phyloP scores from a whole-genome alignment of 1,140 invertebrate genomes.

The Heliconius nattereri region DNA sequence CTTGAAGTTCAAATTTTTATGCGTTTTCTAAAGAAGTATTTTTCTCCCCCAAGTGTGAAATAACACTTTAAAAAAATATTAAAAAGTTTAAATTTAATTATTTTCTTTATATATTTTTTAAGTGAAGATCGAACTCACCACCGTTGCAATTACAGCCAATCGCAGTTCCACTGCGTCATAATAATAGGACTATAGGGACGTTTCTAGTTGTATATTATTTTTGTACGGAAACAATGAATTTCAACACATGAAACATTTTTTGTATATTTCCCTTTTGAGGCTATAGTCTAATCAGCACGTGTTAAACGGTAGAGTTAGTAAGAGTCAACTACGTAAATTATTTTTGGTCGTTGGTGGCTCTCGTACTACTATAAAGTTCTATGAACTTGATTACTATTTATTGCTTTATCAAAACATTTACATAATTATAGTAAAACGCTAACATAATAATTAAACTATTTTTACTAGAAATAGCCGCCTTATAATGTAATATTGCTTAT shows the following conservation, averaged over 20 bases:
- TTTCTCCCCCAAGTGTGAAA: no score
- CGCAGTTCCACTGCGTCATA: no score
- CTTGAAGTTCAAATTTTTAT: no score
- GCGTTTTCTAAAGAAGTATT: no score
- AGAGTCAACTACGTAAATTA: not conserved
- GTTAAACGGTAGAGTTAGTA: not conserved
- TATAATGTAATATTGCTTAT: not conserved
- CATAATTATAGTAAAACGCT: not conserved
- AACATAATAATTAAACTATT: not conserved
- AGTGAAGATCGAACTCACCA: no score
- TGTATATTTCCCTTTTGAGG: not conserved
- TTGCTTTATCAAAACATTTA: not conserved
- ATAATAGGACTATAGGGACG: no score
- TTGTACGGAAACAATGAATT: not conserved
- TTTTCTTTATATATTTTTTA: no score
- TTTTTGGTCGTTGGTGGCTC: not conserved
- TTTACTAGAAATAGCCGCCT: not conserved
- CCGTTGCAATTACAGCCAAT: no score
- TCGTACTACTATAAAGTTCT: not conserved
- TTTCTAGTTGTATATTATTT: not conserved
- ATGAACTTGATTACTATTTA: not conserved
- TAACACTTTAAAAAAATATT: no score
- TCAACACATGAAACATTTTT: not conserved
- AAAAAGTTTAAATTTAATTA: no score
- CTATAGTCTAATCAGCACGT: not conserved